phyloP scores from a whole-genome alignment of 2,888 invertebrate genomes.

The Clusia tigrina region DNA sequence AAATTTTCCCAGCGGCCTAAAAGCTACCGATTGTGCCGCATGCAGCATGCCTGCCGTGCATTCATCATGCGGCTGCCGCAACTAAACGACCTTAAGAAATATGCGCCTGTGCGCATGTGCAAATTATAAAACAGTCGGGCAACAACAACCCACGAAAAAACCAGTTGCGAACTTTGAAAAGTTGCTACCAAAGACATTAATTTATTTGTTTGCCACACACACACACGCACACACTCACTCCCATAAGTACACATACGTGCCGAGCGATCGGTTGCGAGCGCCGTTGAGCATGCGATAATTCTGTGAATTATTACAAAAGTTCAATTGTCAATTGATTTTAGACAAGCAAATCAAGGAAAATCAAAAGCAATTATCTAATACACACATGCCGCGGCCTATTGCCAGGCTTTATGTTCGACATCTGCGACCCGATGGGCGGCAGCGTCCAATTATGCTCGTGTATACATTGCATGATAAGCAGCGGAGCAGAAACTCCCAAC shows the following conservation, averaged over 20 bases:
- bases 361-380: constrained; percentile 11
- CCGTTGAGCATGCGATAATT: constrained; percentile 10
- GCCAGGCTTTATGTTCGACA: too few species aligned
- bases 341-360: constrained; percentile 11
- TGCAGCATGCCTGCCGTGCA: background rate
- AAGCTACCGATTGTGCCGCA: background rate
- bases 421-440: too few species aligned
- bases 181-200: constrained; percentile 17
- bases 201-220: constrained; percentile 18
- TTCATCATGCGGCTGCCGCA: background rate
- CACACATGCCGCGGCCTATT: constrained; percentile 1
- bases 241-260: too few species aligned
- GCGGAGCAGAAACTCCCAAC: too few species aligned
- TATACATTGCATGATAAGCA: too few species aligned
- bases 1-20: constrained; percentile 7
- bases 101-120: constrained; percentile 39
- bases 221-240: constrained; percentile 28
- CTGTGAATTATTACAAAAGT: constrained; percentile 15
- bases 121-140: background rate
- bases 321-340: constrained; percentile 28
- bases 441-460: too few species aligned
- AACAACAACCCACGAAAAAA: background rate
- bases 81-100: constrained; percentile 59
- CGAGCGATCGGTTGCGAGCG: too few species aligned
- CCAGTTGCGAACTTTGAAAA: constrained; percentile 19